phyloP scores from a whole-genome alignment of 2,797 vertebrate genomes.

The Nasua narica region DNA sequence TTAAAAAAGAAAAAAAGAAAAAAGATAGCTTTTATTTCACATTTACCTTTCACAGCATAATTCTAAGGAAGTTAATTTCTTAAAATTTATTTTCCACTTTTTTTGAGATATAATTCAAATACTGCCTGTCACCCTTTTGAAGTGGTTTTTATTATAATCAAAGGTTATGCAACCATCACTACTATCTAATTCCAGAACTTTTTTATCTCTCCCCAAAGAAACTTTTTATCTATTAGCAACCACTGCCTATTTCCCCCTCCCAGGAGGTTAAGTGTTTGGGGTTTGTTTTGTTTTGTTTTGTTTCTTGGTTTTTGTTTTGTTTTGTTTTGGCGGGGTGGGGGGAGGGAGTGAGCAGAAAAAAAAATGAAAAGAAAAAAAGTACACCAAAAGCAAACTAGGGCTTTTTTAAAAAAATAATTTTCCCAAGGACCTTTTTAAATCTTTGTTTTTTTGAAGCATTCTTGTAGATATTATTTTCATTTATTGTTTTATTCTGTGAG shows the following conservation, averaged over 20 bases:
- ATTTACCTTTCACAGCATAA: background rate
- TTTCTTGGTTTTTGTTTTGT: background rate
- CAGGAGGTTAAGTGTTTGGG: background rate
- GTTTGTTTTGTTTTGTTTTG: background rate
- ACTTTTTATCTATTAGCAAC: background rate
- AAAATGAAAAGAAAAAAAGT: background rate
- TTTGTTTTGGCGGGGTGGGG: background rate
- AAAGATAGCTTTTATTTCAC: background rate
- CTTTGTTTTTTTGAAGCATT: background rate
- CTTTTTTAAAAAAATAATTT: background rate
- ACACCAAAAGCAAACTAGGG: background rate
- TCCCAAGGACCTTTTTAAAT: background rate
- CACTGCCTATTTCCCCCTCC: rapidly evolving
- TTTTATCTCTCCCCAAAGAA: background rate
- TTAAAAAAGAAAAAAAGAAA: background rate
- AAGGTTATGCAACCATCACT: background rate
- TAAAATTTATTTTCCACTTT: background rate
- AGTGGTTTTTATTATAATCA: background rate
- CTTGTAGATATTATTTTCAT: background rate
- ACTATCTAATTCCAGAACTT: background rate
- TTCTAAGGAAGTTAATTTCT: background rate
- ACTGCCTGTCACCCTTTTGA: background rate
- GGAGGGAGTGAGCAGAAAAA: background rate
- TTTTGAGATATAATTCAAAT: background rate
- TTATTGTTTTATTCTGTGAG: background rate